phyloP scores from a whole-genome alignment of 1,140 invertebrate genomes.

The Micrasema minimum region DNA sequence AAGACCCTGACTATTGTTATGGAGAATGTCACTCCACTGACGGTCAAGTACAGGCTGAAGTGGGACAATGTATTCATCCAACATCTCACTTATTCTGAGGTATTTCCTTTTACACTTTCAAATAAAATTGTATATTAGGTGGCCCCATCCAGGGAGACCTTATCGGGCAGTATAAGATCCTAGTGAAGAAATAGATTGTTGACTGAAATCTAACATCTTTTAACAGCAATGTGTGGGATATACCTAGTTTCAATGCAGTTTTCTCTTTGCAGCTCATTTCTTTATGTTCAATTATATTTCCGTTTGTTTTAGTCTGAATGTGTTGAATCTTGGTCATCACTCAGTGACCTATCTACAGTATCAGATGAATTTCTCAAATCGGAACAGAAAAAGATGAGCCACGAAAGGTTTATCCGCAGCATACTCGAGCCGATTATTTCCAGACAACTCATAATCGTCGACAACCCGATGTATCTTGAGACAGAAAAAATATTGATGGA shows the following conservation, averaged over 20 bases:
- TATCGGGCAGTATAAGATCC: too few relatives aligned
- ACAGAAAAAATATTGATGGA: conserved; percentile 8
- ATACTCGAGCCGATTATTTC: conserved; percentile 13
- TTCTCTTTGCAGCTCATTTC: too few relatives aligned
- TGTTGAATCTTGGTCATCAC: conserved; percentile 14
- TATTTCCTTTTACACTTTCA: too few relatives aligned
- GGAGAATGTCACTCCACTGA: conserved; percentile 25
- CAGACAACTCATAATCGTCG: conserved; percentile 5
- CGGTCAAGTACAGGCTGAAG: conserved; percentile 25
- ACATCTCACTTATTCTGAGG: conserved; percentile 11
- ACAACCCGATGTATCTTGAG: neutral
- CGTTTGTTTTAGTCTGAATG: conserved; percentile 7
- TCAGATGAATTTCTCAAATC: conserved; percentile 9
- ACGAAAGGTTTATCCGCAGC: neutral
- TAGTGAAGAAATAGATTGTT: too few relatives aligned
- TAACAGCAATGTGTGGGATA: too few relatives aligned
- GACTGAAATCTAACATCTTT: too few relatives aligned
- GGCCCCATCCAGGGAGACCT: too few relatives aligned
- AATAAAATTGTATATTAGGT: too few relatives aligned
- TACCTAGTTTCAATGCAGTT: too few relatives aligned
- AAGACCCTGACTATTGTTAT: neutral
- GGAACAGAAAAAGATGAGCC: neutral
- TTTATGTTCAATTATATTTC: neutral
- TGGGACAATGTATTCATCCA: conserved; percentile 20
- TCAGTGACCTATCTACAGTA: conserved; percentile 8